Percentiles rank a stretch among this genome's conserved stretches.
phyloP scores from a whole-genome alignment of 2,888 invertebrate genomes.

The Hirtodrosophila confusa region DNA sequence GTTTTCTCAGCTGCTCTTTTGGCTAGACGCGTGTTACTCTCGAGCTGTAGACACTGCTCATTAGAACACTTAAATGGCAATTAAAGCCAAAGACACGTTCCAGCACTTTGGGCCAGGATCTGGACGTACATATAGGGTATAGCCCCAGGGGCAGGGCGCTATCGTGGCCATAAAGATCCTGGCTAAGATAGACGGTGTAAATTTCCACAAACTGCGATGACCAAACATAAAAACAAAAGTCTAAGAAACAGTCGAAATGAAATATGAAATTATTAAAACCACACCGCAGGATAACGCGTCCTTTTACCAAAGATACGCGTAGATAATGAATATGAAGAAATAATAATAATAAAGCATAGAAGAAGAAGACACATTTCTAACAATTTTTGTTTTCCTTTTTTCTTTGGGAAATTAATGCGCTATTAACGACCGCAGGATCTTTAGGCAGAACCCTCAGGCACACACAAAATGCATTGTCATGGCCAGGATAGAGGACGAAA shows the following conservation, averaged over 20 bases:
- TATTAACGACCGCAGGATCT: constrained; percentile 76
- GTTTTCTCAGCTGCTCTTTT: constrained; percentile 4
- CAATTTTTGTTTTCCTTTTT: constrained; percentile 14
- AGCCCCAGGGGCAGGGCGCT: constrained; percentile 4
- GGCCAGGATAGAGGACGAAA: constrained; percentile 14
- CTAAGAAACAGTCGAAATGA: constrained; percentile 30
- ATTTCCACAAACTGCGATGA: constrained; percentile 76
- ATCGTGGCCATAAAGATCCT: constrained; percentile 45
- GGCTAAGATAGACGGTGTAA: constrained; percentile 66
- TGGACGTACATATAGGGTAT: not conserved
- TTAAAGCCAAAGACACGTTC: constrained; percentile 69
- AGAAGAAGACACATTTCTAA: constrained; percentile 22
- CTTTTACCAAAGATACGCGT: constrained; percentile 30
- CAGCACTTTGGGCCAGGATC: constrained; percentile 49
- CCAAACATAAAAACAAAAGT: constrained; percentile 65
- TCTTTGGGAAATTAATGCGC: constrained; percentile 56
- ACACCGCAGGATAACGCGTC: constrained; percentile 48
- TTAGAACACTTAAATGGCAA: constrained; percentile 66
- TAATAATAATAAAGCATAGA: constrained; percentile 40
- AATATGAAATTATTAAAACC: constrained; percentile 79
- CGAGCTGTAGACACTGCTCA: constrained; percentile 29
- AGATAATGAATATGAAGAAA: constrained; percentile 39
- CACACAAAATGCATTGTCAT: constrained; percentile 75
- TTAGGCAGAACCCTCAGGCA: constrained; percentile 15
- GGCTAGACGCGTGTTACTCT: constrained; percentile 1